A percentile compares a stretch with the other conserved stretches of the same genome.
Conservation (phyloP, 2,888 invertebrate species). For the Tinea trinotella region DNA sequence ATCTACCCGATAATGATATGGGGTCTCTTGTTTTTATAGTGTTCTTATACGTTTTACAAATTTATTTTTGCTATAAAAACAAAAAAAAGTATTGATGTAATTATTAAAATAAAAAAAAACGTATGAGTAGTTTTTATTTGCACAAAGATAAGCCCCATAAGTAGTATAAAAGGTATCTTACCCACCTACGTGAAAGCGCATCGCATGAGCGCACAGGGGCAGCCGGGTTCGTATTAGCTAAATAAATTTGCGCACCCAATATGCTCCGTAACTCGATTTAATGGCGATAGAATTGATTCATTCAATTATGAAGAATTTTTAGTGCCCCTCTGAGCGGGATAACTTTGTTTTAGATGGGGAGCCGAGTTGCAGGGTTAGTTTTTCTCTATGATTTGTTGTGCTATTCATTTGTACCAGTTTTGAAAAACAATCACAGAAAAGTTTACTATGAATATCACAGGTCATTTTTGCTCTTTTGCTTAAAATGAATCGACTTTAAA, state of each 20-base stretch:
- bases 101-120: not conserved
- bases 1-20: constrained; percentile 36
- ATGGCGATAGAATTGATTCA: constrained; percentile 72
- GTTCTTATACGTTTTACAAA: too few relatives aligned
- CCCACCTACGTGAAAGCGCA: constrained; percentile 38
- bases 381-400: constrained; percentile 15
- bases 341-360: constrained; percentile 54
- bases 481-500: too few relatives aligned
- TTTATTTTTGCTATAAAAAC: too few relatives aligned
- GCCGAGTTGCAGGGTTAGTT: constrained; percentile 7
- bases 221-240: constrained; percentile 48
- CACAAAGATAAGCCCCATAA: not conserved
- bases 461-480: too few relatives aligned
- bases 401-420: not conserved
- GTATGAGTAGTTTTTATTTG: not conserved
- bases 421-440: not conserved
- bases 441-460: not conserved
- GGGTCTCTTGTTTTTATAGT: not conserved
- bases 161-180: constrained; percentile 3
- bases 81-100: too few relatives aligned
- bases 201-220: constrained; percentile 40
- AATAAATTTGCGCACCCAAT: constrained; percentile 72
- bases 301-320: constrained; percentile 72
- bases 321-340: constrained; percentile 60
- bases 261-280: constrained; percentile 72